Conservation (phyloP, 2,113 vertebrate species). For the Lagopus muta region DNA sequence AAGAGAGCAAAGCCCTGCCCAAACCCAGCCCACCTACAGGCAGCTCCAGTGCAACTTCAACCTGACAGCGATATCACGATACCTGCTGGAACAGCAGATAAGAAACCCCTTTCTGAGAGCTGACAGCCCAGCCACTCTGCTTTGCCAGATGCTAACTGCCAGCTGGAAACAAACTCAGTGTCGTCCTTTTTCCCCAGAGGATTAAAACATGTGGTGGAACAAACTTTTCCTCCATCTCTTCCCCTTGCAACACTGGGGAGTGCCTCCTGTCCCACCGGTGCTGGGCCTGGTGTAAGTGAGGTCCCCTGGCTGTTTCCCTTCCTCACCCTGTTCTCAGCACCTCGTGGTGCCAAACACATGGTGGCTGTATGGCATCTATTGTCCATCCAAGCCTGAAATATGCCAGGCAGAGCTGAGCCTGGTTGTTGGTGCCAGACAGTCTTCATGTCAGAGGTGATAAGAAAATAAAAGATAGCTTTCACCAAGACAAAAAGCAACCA, state of each 20-base stretch:
- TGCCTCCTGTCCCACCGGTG: rapidly evolving
- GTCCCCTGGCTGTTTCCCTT: neutral
- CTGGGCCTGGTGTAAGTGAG: neutral
- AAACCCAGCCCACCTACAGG: neutral
- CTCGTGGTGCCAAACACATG: neutral
- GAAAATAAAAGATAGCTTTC: neutral
- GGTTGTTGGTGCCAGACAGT: neutral
- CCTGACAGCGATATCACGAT: neutral
- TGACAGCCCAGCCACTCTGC: neutral
- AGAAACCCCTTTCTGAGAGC: neutral
- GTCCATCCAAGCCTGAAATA: neutral
- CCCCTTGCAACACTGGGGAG: neutral
- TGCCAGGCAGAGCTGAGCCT: neutral
- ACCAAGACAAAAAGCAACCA: neutral
- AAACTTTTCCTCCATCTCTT: neutral
- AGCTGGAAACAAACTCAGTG: neutral
- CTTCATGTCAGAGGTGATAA: neutral
- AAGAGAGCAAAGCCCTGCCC: neutral
- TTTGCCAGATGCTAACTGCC: neutral
- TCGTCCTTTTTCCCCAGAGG: neutral
- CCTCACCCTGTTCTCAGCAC: neutral
- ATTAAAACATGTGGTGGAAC: neutral
- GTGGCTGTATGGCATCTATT: neutral
- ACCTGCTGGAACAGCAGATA: neutral
- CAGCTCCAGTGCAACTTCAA: neutral